Conservation (phyloP, 1,140 invertebrate genomes). For the Tetragonula clypearis region DNA sequence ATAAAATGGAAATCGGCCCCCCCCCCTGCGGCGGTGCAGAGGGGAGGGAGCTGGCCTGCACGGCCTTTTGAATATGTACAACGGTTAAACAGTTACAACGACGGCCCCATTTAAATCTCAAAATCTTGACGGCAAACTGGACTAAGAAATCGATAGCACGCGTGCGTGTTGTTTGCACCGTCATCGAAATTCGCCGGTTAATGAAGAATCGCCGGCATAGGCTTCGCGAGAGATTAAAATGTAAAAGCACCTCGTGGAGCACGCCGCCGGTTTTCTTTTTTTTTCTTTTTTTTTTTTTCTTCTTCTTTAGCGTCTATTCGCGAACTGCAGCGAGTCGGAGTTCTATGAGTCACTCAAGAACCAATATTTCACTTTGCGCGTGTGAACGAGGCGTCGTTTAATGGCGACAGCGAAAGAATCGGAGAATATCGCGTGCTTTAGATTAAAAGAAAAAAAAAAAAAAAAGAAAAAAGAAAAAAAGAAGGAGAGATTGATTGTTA, state of each 20-base stretch:
- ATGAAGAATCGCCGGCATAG: neutral
- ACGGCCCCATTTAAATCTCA: conserved; percentile 23
- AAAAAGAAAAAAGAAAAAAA: no score
- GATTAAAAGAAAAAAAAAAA: no score
- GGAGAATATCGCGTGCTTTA: no score
- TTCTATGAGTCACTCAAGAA: no score
- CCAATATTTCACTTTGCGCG: no score
- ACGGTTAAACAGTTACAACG: conserved; percentile 47
- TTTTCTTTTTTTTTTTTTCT: no score
- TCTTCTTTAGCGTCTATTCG: no score
- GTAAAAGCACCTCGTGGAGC: neutral
- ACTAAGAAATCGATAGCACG: conserved; percentile 23
- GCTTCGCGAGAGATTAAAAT: neutral
- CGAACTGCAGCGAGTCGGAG: no score
- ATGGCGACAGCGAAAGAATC: no score
- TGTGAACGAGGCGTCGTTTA: no score
- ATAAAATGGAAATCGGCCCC: conserved; percentile 45
- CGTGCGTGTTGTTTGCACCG: neutral
- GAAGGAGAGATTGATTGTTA: no score
- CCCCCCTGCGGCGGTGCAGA: no score
- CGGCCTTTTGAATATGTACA: conserved; percentile 44
- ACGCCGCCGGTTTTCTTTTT: neutral
- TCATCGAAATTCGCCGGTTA: neutral
- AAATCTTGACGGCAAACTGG: conserved; percentile 21
- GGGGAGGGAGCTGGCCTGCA: neutral